A percentile compares a stretch with the other conserved stretches of the same genome.
Evolutionary conservation across 2,888 invertebrate species (phyloP).

Genomic region (Dasypolia templi): DNA sequence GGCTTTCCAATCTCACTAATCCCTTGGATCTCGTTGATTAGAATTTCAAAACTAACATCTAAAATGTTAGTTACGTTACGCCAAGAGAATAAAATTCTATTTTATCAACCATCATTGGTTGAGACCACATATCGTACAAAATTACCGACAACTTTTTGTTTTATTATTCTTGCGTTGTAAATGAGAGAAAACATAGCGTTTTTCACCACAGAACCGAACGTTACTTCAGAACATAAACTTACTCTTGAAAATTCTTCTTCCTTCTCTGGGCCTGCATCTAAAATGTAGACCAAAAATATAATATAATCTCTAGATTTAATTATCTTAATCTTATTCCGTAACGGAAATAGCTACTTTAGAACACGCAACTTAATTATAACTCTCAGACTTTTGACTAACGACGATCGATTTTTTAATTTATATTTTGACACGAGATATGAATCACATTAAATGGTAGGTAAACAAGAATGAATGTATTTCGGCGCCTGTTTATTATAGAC

Average conservation of each 20-base stretch:
- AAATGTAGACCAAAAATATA: conserved; percentile 30
- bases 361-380: conserved; percentile 74
- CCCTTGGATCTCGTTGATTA: conserved; percentile 27
- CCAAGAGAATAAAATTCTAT: neutral
- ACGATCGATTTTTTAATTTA: conserved; percentile 71
- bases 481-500: conserved; percentile 63
- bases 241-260: neutral
- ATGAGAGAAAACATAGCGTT: neutral
- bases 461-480: conserved; percentile 60
- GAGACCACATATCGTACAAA: neutral
- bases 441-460: conserved; percentile 62
- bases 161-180: neutral
- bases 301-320: conserved; percentile 52
- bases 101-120: neutral
- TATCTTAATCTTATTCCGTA: conserved; percentile 56
- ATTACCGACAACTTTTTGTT: neutral
- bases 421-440: conserved; percentile 69
- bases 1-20: conserved; percentile 54
- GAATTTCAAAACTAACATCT: conserved; percentile 32
- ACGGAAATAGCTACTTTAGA: conserved; percentile 68
- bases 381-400: conserved; percentile 67
- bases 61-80: conserved; percentile 34
- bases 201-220: neutral
- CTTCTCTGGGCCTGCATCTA: neutral
- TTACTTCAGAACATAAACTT: neutral